Conservation (phyloP, 2,797 vertebrate species). For the Diceros bicornis region DNA sequence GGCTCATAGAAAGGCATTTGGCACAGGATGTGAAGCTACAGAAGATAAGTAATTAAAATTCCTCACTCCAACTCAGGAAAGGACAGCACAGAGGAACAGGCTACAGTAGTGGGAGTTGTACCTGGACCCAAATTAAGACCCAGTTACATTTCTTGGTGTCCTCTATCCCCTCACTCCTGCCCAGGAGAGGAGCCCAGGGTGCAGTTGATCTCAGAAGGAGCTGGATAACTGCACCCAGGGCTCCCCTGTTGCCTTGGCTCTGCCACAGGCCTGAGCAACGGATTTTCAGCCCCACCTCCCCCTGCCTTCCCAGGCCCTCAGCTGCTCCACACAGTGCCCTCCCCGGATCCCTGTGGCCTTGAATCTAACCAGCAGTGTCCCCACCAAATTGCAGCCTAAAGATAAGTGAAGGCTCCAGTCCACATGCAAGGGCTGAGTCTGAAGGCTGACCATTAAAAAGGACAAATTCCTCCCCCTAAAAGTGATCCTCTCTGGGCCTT, state of each 20-base stretch:
- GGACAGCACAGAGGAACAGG: neutral
- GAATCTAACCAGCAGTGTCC: neutral
- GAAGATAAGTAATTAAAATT: neutral
- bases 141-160: neutral
- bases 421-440: neutral
- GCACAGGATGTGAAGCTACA: neutral
- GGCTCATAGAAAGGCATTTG: neutral
- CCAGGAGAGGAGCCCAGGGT: too few relatives aligned
- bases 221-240: too few relatives aligned
- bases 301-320: neutral
- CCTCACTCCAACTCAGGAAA: neutral
- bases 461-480: neutral
- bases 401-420: neutral
- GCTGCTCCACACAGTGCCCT: neutral
- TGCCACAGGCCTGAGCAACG: too few relatives aligned
- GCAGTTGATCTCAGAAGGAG: neutral
- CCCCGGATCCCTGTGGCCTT: neutral
- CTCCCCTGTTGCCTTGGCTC: neutral
- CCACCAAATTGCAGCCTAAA: neutral
- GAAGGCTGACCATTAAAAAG: neutral
- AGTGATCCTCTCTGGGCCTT: neutral
- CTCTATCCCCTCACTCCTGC: neutral
- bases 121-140: neutral
- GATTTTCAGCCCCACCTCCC: too few relatives aligned
- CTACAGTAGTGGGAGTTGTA: rapidly evolving